Evolutionary conservation across 2,113 vertebrate genomes (phyloP), one percentile per base, ranked within the genome.

Genomic region (Spea bombifrons): DNA sequence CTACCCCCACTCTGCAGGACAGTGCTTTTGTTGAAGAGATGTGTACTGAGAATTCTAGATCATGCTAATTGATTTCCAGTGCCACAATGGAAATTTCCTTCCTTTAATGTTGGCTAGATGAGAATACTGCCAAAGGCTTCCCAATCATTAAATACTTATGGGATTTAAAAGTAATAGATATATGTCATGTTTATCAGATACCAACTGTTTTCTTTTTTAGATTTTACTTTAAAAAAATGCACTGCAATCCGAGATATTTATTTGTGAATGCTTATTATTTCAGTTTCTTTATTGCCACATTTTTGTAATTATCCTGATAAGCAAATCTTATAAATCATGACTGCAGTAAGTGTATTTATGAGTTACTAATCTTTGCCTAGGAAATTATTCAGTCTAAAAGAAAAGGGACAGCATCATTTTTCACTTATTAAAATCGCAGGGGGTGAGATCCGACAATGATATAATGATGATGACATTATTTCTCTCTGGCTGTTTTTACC

Each of bases 381-480:
- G 17, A 64, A 16, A 64, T 64, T 64, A 13, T 30, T 64, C 61
- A 64, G 61, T 9, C 61, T 16, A 64, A 64, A 64, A 64, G 16
- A 30, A 64, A 64, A 64, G 61, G 61, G 13, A 17, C 61, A 9
- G 61, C n/a, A 64, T 64, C 8, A 64, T 64, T 64, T 64, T 64
- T 64, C 61, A 64, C 61, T 64, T 64, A 64, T 64, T 64, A 64
- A 64, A 64, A 64, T 17, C n/a, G 61, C 61, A 64, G 61, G 61
- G 61, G 16, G 61, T 64, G 17, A 64, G 61, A 64, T 17, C 7
- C n/a, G n/a, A 64, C 61, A 64, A 64, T 64, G 61, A 17, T 64
- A 64, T 64, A 7, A 64, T 13, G 61, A 64, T 64, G 61, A 64
- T 17, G n/a, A 64, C 61, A 64, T 64, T 64, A 64, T 64, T 64